Base-by-base conservation (phyloP, 2,113 vertebrate species). In the Gobius niger region DNA sequence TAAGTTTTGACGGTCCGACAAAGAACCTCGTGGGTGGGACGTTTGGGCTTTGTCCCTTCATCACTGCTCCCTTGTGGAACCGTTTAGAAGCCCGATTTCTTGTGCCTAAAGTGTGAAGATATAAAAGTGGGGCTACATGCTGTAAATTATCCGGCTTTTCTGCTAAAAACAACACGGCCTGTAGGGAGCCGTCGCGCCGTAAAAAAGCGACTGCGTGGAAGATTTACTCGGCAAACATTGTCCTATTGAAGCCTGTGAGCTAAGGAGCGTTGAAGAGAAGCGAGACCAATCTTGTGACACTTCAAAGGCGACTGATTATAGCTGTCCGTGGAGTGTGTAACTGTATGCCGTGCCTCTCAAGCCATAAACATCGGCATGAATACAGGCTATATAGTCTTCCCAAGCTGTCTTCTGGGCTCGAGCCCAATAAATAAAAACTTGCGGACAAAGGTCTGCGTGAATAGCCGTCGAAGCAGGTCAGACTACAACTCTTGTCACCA, bases 81-180 rank as follows among this genome's bases (percentile, higher is more conserved):
- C 73, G 14, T 67, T 70, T 70, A 41, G 59, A 68, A 42, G 62
- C 77, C 63, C 70, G 60, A 70, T 83, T 78, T 77, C 75, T 80
- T 80, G 80, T 82, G 72, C 73, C 68, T 71, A 62, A 78, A 80
- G 68, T 82, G 57, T 74, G 73, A 66, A 73, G 82, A 82, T 84
- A 60, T 16, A 82, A 88, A 77, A 84, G 82, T 85, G 73, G 73
- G 84, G 79, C 76, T 85, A 83, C 86, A 64, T 70, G 77, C 78
- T 81, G 77, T 86, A 88, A 86, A 89, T 90, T 82, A 88, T 87
- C 81, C 66, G 74, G 66, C 47, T 70, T 67, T 60, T 75, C 34
- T 54, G 69, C 73, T 70, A 65, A 81, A 82, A 86, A 83, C 71
- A 60, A 67, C 61, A 14, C 70, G 59, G 64, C 70, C 79, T 44